A percentile compares a stretch with the other conserved stretches of the same genome.
phyloP scores from a whole-genome alignment of 2,113 vertebrate genomes.

The Noturus placidus region DNA sequence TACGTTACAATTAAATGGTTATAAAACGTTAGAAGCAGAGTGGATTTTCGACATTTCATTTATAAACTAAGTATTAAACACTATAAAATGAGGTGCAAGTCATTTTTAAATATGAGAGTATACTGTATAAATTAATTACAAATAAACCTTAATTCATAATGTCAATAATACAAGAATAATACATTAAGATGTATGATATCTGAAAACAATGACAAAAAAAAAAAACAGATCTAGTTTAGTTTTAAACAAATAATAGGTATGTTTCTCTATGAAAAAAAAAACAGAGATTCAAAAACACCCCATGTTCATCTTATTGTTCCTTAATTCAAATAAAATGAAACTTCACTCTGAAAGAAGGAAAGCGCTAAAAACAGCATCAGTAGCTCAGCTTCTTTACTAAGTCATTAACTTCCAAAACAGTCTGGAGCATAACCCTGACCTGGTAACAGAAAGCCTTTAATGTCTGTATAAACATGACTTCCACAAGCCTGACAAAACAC shows the following conservation, averaged over 20 bases:
- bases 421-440: constrained; percentile 51
- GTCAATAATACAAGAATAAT: neutral
- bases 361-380: neutral
- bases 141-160: neutral
- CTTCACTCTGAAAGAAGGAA: neutral
- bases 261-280: neutral
- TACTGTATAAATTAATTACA: no score
- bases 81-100: neutral
- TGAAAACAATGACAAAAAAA: neutral
- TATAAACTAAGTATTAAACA: neutral
- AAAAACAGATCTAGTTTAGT: neutral
- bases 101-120: neutral
- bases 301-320: neutral
- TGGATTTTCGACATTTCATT: neutral
- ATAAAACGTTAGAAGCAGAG: neutral
- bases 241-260: neutral
- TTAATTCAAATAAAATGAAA: neutral
- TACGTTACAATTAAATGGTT: neutral
- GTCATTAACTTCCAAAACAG: neutral
- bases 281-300: neutral
- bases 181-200: neutral
- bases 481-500: constrained; percentile 34
- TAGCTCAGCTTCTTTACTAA: neutral
- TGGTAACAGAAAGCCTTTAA: constrained; percentile 59
- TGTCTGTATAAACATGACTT: constrained; percentile 56